Evolutionary conservation across 2,888 invertebrate genomes (phyloP).

Genomic region (Chironomus tentans): DNA sequence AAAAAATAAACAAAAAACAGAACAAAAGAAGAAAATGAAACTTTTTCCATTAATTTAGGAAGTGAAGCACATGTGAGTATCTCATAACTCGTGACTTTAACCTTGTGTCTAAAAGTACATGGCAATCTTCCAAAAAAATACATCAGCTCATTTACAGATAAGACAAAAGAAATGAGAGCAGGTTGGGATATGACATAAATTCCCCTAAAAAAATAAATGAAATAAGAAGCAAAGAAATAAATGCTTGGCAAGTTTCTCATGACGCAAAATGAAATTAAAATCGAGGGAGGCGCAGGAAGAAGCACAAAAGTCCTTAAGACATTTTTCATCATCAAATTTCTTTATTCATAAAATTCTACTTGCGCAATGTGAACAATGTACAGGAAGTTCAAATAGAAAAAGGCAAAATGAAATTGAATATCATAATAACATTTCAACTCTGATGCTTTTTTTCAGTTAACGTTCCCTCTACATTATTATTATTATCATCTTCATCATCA

Average conservation of each 20-base stretch:
- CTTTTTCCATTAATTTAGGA: no score
- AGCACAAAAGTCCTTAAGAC: slow-evolving; percentile 1
- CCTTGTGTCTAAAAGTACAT: no score
- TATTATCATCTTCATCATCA: no score
- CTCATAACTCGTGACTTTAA: no score
- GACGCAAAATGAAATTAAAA: neutral
- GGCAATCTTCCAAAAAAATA: no score
- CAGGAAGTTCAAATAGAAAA: neutral
- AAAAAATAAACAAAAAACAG: no score
- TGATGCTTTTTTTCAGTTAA: neutral
- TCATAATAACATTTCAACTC: neutral
- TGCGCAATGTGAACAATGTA: neutral
- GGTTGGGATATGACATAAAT: neutral
- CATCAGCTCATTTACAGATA: no score
- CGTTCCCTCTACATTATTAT: no score
- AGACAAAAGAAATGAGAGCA: no score
- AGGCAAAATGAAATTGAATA: slow-evolving; percentile 10
- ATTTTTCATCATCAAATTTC: neutral
- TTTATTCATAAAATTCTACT: neutral
- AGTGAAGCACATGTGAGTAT: no score
- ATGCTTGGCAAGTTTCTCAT: neutral
- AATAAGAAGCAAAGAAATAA: neutral
- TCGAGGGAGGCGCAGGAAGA: neutral
- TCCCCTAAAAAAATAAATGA: neutral
- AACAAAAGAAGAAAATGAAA: no score